Evolutionary conservation across 2,888 invertebrate species (phyloP).

Genomic region (Apodemia hepburni): DNA sequence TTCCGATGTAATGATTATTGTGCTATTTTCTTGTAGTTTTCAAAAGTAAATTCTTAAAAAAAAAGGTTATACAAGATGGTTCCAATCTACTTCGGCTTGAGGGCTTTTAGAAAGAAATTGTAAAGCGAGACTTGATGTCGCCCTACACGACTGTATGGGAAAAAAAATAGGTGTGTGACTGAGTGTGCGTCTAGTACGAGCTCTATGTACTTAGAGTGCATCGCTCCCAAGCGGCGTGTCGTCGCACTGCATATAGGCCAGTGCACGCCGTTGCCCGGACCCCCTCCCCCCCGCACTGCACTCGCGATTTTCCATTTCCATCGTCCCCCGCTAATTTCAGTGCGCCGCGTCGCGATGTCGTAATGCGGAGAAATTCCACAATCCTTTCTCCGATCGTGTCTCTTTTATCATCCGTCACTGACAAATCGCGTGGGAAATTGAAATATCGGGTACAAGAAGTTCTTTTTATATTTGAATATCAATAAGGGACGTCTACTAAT

Average conservation of each 20-base stretch:
- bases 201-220: constrained; percentile 74
- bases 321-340: constrained; percentile 63
- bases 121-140: constrained; percentile 56
- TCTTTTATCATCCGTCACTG: constrained; percentile 48
- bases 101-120: constrained; percentile 57
- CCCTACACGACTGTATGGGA: constrained; percentile 57
- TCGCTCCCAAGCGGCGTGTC: constrained; percentile 78
- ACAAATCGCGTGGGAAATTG: constrained; percentile 31
- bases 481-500: neutral
- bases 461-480: constrained; percentile 5
- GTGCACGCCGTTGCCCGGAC: constrained; percentile 75
- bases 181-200: constrained; percentile 71
- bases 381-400: constrained; percentile 55
- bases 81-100: constrained; percentile 55
- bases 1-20: neutral
- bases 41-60: constrained; percentile 29
- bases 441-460: constrained; percentile 21
- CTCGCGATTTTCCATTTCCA: constrained; percentile 77
- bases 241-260: constrained; percentile 80
- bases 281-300: constrained; percentile 44
- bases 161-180: constrained; percentile 55
- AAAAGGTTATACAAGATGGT: constrained; percentile 38
- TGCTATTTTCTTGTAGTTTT: neutral
- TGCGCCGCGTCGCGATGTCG: constrained; percentile 50
- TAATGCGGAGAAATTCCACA: constrained; percentile 62